Evolutionary conservation across 1,140 invertebrate genomes (phyloP).

Genomic region (Macrocentrus cingulum): DNA sequence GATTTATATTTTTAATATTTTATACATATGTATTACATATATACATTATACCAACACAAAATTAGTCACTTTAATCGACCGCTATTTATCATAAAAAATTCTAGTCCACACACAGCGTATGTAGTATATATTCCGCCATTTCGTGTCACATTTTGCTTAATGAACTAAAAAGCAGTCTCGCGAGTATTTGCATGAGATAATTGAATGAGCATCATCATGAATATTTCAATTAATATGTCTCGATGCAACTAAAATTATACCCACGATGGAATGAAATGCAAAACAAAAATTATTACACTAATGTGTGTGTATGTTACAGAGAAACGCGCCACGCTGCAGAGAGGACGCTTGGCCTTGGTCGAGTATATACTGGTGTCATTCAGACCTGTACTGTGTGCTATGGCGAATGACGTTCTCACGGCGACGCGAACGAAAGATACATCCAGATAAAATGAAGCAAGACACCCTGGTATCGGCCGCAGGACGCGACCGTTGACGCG

Average conservation of each 20-base stretch:
- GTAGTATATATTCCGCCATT: too few relatives aligned
- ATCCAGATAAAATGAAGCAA: constrained; percentile 31
- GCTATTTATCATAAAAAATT: too few relatives aligned
- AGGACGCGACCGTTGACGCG: background rate
- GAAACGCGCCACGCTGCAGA: too few relatives aligned
- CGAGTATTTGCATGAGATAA: background rate
- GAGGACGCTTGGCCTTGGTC: background rate
- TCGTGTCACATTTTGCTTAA: too few relatives aligned
- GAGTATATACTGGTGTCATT: background rate
- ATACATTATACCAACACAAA: constrained; percentile 6
- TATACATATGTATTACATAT: background rate
- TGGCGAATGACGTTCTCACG: constrained; percentile 34
- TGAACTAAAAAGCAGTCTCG: too few relatives aligned
- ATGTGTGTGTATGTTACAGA: too few relatives aligned
- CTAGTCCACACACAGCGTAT: too few relatives aligned
- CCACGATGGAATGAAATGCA: too few relatives aligned
- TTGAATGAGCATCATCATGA: constrained; percentile 4
- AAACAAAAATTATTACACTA: too few relatives aligned
- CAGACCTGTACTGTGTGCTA: too few relatives aligned
- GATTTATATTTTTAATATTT: too few relatives aligned
- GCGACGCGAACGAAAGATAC: constrained; percentile 3
- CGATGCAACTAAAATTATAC: too few relatives aligned
- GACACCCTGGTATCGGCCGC: constrained; percentile 7
- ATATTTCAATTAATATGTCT: background rate
- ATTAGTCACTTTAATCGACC: constrained; percentile 15